Evolutionary conservation across 1,140 invertebrate species (phyloP).

Genomic region (Hyles vespertilio): DNA sequence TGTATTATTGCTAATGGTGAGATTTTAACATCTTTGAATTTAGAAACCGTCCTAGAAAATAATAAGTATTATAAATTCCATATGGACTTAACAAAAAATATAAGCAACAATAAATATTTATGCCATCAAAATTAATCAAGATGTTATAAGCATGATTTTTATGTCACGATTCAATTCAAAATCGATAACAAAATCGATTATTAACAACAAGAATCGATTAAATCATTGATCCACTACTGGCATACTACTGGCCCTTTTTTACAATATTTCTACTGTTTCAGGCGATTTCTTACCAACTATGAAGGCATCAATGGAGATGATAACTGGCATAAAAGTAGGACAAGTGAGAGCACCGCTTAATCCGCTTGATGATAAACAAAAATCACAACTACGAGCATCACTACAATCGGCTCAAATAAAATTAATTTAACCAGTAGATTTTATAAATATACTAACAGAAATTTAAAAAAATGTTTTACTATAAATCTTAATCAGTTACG

Average conservation of each 20-base stretch:
- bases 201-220: too few relatives aligned
- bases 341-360: constrained; percentile 71
- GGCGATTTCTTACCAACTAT: constrained; percentile 78
- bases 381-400: background rate
- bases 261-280: constrained; percentile 31
- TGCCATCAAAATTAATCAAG: too few relatives aligned
- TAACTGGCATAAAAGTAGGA: constrained; percentile 77
- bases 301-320: constrained; percentile 78
- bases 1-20: constrained; percentile 39
- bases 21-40: too few relatives aligned
- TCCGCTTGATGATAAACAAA: constrained; percentile 49
- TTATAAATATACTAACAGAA: background rate
- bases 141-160: too few relatives aligned
- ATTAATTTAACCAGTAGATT: background rate
- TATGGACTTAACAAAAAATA: too few relatives aligned
- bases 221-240: too few relatives aligned
- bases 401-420: too few relatives aligned
- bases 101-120: too few relatives aligned
- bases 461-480: background rate
- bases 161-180: too few relatives aligned
- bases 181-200: too few relatives aligned
- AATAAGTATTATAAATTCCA: too few relatives aligned
- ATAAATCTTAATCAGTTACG: background rate
- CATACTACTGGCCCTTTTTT: background rate
- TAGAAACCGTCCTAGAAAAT: too few relatives aligned